Conservation (phyloP, 1,140 invertebrate genomes). For the Drosophila kanapiae region DNA sequence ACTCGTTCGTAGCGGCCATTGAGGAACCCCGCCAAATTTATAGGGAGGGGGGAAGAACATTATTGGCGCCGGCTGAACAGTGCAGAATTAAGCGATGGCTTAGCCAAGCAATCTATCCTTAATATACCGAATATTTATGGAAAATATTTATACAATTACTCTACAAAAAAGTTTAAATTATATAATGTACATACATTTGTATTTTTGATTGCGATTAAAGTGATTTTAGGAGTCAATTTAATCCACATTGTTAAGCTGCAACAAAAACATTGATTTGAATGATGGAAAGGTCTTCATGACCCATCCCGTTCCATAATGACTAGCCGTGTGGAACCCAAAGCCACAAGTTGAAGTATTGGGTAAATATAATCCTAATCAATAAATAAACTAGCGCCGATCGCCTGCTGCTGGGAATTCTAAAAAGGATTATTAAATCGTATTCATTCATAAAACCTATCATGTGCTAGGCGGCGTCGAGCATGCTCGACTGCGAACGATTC, state of each 20-base stretch:
- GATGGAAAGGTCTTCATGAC: too few relatives aligned
- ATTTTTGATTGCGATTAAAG: too few relatives aligned
- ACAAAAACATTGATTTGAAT: neutral
- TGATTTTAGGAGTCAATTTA: neutral
- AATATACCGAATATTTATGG: too few relatives aligned
- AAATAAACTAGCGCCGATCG: neutral
- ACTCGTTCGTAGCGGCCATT: neutral
- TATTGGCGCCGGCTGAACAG: neutral
- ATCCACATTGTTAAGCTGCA: too few relatives aligned
- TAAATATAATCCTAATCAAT: too few relatives aligned
- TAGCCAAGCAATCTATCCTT: neutral
- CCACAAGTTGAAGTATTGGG: neutral
- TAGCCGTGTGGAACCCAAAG: neutral
- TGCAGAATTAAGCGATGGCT: neutral
- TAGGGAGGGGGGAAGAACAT: neutral
- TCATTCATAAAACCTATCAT: conserved; percentile 61
- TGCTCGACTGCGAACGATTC: conserved; percentile 37
- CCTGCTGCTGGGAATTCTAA: neutral
- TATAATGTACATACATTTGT: too few relatives aligned
- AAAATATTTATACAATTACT: neutral
- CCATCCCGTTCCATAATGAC: neutral
- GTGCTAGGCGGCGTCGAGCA: conserved; percentile 41
- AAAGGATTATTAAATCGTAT: conserved; percentile 9
- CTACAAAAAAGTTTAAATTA: too few relatives aligned
- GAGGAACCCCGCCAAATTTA: neutral